These are phyloP conservation scores for Xenentodon cancila DNA, from an alignment of 2,797 vertebrate genomes.

Conservation along the genomic window DNA sequence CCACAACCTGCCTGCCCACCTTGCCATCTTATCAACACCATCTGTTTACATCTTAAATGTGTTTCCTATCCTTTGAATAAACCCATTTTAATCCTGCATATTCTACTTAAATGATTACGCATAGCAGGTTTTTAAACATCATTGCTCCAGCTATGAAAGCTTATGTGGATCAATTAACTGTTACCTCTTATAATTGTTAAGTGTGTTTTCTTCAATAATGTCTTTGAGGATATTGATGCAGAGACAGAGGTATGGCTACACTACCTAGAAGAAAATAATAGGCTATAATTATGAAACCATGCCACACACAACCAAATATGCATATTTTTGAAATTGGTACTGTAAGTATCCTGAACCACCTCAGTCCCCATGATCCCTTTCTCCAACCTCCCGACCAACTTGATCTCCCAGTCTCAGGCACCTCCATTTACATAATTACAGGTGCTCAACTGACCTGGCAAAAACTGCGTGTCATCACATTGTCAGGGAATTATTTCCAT, in stretches of 20 bases:
- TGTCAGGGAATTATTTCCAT: conserved; percentile 52
- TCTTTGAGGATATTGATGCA: neutral
- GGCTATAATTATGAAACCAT: neutral
- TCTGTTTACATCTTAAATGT: no score
- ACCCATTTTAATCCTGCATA: no score
- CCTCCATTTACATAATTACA: conserved; percentile 71
- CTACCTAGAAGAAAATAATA: conserved; percentile 3
- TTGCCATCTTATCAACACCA: no score
- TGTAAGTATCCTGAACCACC: conserved; percentile 53
- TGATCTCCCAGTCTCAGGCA: conserved; percentile 30
- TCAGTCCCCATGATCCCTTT: conserved; percentile 32
- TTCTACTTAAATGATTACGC: no score
- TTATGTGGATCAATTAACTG: no score
- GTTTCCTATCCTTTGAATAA: no score
- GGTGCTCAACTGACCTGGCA: conserved; percentile 50
- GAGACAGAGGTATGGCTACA: no score
- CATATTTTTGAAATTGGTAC: conserved; percentile 31
- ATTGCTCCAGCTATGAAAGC: no score
- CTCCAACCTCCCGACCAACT: conserved; percentile 37
- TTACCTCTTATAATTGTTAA: no score
- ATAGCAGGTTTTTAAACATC: no score
- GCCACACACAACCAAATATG: conserved; percentile 8
- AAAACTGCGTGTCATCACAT: conserved; percentile 53
- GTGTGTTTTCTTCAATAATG: no score
- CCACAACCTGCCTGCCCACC: no score